These are phyloP conservation scores for Holacanthus passer DNA, from an alignment of 2,113 vertebrate species.

Conservation along the genomic window DNA sequence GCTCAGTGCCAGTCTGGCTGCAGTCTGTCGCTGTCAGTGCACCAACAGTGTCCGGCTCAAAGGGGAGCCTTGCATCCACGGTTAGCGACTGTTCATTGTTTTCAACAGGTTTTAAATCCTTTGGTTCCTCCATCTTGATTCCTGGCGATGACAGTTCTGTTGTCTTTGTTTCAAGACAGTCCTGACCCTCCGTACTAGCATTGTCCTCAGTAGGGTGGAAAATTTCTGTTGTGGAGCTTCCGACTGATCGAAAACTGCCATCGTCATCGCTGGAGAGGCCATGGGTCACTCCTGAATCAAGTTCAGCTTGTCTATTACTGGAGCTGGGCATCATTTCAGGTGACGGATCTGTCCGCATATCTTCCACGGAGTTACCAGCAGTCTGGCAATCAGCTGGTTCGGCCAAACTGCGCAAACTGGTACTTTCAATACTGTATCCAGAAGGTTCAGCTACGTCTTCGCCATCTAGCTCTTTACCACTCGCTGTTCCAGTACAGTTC, in stretches of 20 bases:
- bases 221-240: slow-evolving; percentile 72
- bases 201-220: slow-evolving; percentile 56
- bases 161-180: background rate
- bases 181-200: slow-evolving; percentile 3
- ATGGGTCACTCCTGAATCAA: background rate
- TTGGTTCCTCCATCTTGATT: slow-evolving; percentile 13
- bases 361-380: background rate
- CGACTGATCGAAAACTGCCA: slow-evolving; percentile 66
- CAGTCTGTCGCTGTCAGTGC: slow-evolving; percentile 12
- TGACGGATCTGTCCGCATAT: background rate
- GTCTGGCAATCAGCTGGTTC: no score
- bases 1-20: slow-evolving; percentile 34
- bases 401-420: slow-evolving; percentile 5
- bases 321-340: slow-evolving; percentile 16
- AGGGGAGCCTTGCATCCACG: slow-evolving; percentile 22
- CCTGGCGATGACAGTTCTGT: background rate
- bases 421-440: slow-evolving; percentile 2
- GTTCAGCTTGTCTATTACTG: slow-evolving; percentile 3
- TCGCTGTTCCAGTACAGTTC: slow-evolving; percentile 41
- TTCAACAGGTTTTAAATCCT: background rate
- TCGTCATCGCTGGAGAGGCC: slow-evolving; percentile 71
- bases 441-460: slow-evolving; percentile 9
- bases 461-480: slow-evolving; percentile 22
- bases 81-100: background rate
- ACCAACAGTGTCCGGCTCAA: slow-evolving; percentile 3